Evolutionary conservation across 2,113 vertebrate species (phyloP).

Genomic region (Cyanoramphus novaezelandiae): DNA sequence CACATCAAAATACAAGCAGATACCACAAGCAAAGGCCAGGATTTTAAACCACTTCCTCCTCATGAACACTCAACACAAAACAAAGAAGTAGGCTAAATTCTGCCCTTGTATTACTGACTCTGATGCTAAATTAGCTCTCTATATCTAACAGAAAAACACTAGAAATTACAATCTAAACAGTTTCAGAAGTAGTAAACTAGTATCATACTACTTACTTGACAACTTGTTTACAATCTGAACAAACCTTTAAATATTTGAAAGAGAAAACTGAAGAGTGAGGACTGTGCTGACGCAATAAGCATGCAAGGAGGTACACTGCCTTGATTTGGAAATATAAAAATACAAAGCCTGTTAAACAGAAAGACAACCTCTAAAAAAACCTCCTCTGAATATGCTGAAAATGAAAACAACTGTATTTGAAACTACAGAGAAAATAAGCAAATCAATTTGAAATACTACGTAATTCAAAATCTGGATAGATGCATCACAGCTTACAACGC

Average conservation of each 20-base stretch:
- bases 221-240: neutral
- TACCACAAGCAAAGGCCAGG: neutral
- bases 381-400: neutral
- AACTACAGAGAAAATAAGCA: neutral
- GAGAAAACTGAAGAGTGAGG: neutral
- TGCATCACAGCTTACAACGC: neutral
- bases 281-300: neutral
- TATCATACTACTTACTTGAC: neutral
- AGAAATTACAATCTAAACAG: neutral
- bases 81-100: neutral
- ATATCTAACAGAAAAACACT: neutral
- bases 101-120: neutral
- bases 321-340: neutral
- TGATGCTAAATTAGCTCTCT: neutral
- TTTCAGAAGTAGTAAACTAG: neutral
- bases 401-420: neutral
- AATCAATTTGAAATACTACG: neutral
- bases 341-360: neutral
- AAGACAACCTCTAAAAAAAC: neutral
- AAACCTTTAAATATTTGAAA: neutral
- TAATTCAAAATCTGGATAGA: neutral
- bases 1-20: neutral
- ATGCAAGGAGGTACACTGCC: neutral
- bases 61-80: neutral
- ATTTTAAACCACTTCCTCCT: neutral